These are phyloP conservation scores for Melangyna quadrimaculata DNA, from an alignment of 2,888 invertebrate genomes.

Conservation along the genomic window DNA sequence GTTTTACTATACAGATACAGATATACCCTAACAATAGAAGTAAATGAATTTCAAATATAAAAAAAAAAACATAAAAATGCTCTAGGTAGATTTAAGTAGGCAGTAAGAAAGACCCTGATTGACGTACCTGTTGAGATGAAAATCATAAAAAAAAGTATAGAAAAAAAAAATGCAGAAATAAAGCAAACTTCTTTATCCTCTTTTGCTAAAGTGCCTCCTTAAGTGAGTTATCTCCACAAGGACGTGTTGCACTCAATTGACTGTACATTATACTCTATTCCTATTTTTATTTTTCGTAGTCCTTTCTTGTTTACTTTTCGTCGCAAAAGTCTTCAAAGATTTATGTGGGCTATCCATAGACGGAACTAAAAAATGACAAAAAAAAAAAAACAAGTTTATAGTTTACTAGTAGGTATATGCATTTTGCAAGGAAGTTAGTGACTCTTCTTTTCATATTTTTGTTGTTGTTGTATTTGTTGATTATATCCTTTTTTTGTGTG, in stretches of 20 bases:
- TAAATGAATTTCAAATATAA: slow-evolving; percentile 33
- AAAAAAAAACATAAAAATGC: slow-evolving; percentile 21
- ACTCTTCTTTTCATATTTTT: slow-evolving; percentile 6
- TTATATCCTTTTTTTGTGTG: slow-evolving; percentile 5
- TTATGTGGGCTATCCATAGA: slow-evolving; percentile 51
- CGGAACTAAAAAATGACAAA: neutral
- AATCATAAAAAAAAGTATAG: neutral
- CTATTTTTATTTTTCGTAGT: slow-evolving; percentile 3
- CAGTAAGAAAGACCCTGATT: neutral
- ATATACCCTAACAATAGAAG: neutral
- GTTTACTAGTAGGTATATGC: slow-evolving; percentile 11
- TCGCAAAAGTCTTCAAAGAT: slow-evolving; percentile 32
- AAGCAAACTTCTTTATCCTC: slow-evolving; percentile 17
- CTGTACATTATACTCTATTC: slow-evolving; percentile 48
- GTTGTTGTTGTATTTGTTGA: neutral
- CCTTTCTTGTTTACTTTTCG: slow-evolving; percentile 43
- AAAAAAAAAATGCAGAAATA: neutral
- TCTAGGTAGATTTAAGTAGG: neutral
- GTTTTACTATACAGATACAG: no score
- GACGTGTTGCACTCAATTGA: slow-evolving; percentile 69
- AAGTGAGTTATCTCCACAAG: slow-evolving; percentile 63
- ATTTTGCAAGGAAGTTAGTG: slow-evolving; percentile 16
- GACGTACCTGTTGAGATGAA: neutral
- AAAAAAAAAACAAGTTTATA: slow-evolving; percentile 11
- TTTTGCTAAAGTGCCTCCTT: slow-evolving; percentile 11